Conservation (phyloP, 2,113 vertebrate species). For the Solea solea region DNA sequence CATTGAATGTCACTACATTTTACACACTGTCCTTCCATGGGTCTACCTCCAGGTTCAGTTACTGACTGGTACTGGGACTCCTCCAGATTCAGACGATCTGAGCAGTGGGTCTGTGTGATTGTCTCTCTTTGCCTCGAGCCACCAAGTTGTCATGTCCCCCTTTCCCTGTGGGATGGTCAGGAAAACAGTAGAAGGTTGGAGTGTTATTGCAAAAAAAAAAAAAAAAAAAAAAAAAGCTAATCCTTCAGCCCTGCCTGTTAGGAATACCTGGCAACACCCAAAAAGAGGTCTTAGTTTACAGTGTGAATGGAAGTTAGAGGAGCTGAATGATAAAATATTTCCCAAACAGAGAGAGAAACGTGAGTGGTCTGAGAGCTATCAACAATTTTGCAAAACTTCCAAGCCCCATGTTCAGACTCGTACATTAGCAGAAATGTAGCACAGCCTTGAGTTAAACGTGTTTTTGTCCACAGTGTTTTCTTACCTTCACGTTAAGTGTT, state of each 20-base stretch:
- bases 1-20: too few species aligned
- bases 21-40: too few species aligned
- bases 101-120: slow-evolving; percentile 52
- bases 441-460: background rate
- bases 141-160: slow-evolving; percentile 84
- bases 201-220: slow-evolving; percentile 44
- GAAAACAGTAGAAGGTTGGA: slow-evolving; percentile 18
- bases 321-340: slow-evolving; percentile 16
- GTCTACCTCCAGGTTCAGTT: slow-evolving; percentile 37
- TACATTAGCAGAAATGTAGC: background rate
- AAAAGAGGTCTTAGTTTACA: slow-evolving; percentile 44
- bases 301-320: slow-evolving; percentile 2
- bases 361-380: background rate
- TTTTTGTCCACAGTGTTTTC: background rate
- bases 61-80: slow-evolving; percentile 68
- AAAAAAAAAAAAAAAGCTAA: slow-evolving; percentile 74
- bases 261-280: slow-evolving; percentile 31
- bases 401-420: too few species aligned
- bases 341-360: background rate
- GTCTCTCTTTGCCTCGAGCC: slow-evolving; percentile 77
- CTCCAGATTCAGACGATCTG: slow-evolving; percentile 33
- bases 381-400: too few species aligned
- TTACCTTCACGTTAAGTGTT: slow-evolving; percentile 81
- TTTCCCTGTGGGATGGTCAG: slow-evolving; percentile 72
- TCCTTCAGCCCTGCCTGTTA: slow-evolving; percentile 39